Evolutionary conservation across 2,113 vertebrate species (phyloP).

Genomic region (Perca flavescens): DNA sequence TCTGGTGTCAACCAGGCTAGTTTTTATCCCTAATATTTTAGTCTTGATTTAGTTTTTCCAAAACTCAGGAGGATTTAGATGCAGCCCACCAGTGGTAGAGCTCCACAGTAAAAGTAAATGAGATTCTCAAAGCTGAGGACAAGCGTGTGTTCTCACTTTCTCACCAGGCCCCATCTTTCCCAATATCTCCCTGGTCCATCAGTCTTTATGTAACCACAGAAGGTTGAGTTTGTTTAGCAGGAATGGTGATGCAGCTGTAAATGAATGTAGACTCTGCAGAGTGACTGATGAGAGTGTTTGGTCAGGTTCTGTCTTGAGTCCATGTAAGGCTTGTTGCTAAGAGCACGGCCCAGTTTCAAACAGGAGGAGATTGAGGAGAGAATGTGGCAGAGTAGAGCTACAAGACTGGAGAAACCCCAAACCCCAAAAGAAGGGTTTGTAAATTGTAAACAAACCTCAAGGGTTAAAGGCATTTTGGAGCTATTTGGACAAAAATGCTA

Average conservation of each 20-base stretch:
- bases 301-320: slow-evolving; percentile 68
- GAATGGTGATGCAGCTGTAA: slow-evolving; percentile 71
- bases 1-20: too few species aligned
- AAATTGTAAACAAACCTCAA: slow-evolving; percentile 8
- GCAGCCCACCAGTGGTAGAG: neutral
- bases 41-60: neutral
- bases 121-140: neutral
- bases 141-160: slow-evolving; percentile 14
- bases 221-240: slow-evolving; percentile 37
- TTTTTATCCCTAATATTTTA: neutral
- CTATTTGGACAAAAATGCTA: neutral
- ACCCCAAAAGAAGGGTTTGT: neutral
- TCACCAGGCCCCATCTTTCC: slow-evolving; percentile 12
- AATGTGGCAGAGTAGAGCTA: slow-evolving; percentile 24
- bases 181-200: neutral
- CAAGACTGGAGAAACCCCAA: slow-evolving; percentile 34
- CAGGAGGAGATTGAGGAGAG: slow-evolving; percentile 32
- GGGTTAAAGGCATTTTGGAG: neutral
- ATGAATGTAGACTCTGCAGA: slow-evolving; percentile 67
- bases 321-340: slow-evolving; percentile 76
- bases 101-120: neutral
- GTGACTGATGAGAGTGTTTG: slow-evolving; percentile 68
- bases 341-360: slow-evolving; percentile 34
- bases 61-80: neutral
- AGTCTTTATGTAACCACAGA: slow-evolving; percentile 45